phyloP scores from a whole-genome alignment of 2,797 vertebrate species.

The Halcyon chelicuti region DNA sequence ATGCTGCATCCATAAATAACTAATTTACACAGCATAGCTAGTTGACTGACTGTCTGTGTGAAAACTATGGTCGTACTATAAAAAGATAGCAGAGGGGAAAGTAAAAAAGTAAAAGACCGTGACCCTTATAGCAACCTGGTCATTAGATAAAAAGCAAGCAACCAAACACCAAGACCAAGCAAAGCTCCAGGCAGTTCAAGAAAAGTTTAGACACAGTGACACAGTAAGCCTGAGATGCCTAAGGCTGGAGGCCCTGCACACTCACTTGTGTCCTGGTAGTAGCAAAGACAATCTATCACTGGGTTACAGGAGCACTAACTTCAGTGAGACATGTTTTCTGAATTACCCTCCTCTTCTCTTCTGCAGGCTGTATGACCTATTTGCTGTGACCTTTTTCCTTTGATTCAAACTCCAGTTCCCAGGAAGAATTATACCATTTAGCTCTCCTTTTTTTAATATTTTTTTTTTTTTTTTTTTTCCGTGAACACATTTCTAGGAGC shows the following conservation, averaged over 20 bases:
- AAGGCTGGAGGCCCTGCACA: not conserved
- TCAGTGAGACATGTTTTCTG: fast-evolving
- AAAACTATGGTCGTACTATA: not conserved
- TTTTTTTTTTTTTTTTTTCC: not conserved
- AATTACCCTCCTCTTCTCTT: not conserved
- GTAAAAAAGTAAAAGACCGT: not conserved
- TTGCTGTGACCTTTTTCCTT: not conserved
- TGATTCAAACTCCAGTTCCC: not conserved
- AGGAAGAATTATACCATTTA: not conserved
- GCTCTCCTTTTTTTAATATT: not conserved
- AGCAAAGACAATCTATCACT: not conserved
- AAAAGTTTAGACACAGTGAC: not conserved
- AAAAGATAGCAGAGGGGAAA: not conserved
- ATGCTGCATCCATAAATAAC: not conserved
- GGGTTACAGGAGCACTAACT: not conserved
- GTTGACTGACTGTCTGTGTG: not conserved
- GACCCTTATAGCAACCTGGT: not conserved
- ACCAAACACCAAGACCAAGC: not conserved
- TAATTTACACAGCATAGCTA: not conserved
- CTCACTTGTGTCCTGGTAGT: not conserved
- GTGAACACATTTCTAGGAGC: not conserved
- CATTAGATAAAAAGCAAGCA: not conserved
- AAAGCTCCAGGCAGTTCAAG: not conserved
- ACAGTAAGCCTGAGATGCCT: not conserved
- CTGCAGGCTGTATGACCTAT: fast-evolving